Evolutionary conservation across 1,140 invertebrate species (phyloP).

Genomic region (Colletes gigas): DNA sequence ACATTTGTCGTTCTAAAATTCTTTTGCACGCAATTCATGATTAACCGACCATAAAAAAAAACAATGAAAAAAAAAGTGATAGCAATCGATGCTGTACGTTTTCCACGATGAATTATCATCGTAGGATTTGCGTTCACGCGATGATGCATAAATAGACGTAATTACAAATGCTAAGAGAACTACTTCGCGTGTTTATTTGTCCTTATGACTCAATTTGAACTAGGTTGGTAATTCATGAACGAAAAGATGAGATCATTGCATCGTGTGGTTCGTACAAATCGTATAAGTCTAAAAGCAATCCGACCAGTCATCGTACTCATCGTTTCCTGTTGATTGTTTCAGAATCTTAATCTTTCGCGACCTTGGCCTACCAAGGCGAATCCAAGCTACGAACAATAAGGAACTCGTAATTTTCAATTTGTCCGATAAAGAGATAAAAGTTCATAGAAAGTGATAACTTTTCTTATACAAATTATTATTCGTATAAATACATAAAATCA

Average conservation of each 20-base stretch:
- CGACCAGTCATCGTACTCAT: neutral
- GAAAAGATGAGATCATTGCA: slow-evolving; percentile 21
- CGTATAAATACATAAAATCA: too few species aligned
- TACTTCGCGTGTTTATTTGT: neutral
- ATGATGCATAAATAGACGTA: slow-evolving; percentile 13
- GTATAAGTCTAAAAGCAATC: slow-evolving; percentile 5
- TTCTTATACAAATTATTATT: neutral
- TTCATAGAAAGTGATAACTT: neutral
- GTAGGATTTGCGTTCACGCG: neutral
- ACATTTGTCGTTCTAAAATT: too few species aligned
- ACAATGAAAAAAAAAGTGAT: neutral
- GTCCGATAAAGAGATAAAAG: neutral
- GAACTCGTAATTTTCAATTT: neutral
- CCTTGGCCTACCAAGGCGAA: slow-evolving; percentile 33
- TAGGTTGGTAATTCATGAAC: slow-evolving; percentile 5
- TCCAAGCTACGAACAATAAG: slow-evolving; percentile 12
- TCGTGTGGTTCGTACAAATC: neutral
- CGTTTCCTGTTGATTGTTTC: slow-evolving; percentile 25
- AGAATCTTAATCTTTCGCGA: slow-evolving; percentile 17
- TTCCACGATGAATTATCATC: neutral
- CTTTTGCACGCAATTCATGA: neutral
- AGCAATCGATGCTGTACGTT: neutral
- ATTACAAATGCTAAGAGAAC: neutral
- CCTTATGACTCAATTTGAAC: neutral
- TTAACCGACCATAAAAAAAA: neutral